Conservation (phyloP, 2,113 vertebrate species). For the Myotis yumanensis region DNA sequence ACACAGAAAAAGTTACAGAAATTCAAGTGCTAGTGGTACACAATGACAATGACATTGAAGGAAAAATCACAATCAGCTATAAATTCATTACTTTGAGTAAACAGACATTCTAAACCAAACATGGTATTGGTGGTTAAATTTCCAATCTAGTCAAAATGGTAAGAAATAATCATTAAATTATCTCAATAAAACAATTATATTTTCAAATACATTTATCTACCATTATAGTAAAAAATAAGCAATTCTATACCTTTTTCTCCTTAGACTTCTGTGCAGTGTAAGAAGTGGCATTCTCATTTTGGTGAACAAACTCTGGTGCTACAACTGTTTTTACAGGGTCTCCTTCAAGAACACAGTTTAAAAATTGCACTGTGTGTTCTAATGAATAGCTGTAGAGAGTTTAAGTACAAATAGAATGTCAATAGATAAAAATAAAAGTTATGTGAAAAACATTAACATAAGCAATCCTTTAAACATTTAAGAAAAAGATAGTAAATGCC, state of each 20-base stretch:
- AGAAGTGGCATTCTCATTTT: conserved; percentile 78
- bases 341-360: conserved; percentile 91
- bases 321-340: conserved; percentile 94
- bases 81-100: conserved; percentile 23
- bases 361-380: conserved; percentile 92
- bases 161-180: conserved; percentile 54
- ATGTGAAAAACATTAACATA: background rate
- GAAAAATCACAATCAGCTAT: background rate
- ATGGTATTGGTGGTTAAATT: conserved; percentile 20
- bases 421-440: conserved; percentile 36
- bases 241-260: conserved; percentile 86
- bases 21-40: background rate
- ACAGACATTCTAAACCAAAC: conserved; percentile 32
- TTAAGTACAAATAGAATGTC: conserved; percentile 58
- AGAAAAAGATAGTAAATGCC: conserved; percentile 36
- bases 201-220: conserved; percentile 3
- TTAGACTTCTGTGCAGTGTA: conserved; percentile 76
- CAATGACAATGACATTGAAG: background rate
- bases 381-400: conserved; percentile 89
- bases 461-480: conserved; percentile 31
- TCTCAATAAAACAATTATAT: background rate
- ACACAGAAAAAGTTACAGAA: background rate
- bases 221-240: conserved; percentile 25
- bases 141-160: conserved; percentile 13
- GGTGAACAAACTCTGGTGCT: conserved; percentile 86